Evolutionary conservation across 2,113 vertebrate species (phyloP).

Genomic region (Atlantisia rogersi): DNA sequence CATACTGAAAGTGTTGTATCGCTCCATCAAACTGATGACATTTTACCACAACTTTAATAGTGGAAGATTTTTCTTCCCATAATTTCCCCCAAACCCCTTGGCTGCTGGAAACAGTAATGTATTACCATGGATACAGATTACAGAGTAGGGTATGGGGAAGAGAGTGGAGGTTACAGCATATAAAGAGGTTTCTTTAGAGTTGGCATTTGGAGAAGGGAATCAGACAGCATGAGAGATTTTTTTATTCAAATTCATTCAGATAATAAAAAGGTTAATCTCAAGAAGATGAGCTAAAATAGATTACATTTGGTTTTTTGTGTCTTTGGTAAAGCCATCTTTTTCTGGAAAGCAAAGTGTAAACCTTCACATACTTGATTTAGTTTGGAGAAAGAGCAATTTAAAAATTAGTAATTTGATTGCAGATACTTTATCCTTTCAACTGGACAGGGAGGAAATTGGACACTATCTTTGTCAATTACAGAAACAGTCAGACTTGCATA

Average conservation of each 20-base stretch:
- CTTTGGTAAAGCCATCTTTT: neutral
- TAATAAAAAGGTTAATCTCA: conserved; percentile 3
- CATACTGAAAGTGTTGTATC: neutral
- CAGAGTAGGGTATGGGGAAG: neutral
- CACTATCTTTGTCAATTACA: neutral
- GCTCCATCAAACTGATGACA: conserved; percentile 2
- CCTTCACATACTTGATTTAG: neutral
- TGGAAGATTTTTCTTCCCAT: conserved; percentile 32
- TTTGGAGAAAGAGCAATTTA: neutral
- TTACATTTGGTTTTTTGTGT: neutral
- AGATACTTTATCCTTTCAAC: neutral
- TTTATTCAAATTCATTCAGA: neutral
- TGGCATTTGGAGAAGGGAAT: neutral
- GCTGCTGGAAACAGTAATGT: conserved; percentile 22
- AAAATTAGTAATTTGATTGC: neutral
- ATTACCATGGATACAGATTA: conserved; percentile 58
- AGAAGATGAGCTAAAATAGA: neutral
- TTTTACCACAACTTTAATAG: conserved; percentile 46
- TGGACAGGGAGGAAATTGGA: neutral
- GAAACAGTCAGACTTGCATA: neutral
- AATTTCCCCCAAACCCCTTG: conserved; percentile 24
- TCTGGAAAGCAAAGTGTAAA: neutral
- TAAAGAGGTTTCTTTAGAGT: conserved; percentile 9
- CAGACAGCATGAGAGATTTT: neutral
- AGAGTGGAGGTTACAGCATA: neutral